Conservation (phyloP, 2,113 vertebrate genomes). For the Aptenodytes forsteri region DNA sequence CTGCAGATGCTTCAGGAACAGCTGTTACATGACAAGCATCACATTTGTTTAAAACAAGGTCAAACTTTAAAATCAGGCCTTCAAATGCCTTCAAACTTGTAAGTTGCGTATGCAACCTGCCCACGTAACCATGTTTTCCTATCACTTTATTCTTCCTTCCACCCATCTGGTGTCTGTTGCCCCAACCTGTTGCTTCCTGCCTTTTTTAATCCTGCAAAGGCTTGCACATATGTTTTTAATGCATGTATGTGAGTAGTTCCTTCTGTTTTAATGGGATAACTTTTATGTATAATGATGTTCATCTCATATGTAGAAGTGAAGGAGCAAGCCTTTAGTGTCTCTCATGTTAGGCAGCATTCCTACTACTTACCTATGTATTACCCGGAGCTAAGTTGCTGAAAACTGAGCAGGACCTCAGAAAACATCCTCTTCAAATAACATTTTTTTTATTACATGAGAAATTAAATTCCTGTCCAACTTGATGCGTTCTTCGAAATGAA, state of each 20-base stretch:
- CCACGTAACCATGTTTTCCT: not conserved
- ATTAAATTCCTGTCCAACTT: not conserved
- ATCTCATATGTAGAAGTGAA: not conserved
- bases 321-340: not conserved
- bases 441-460: not conserved
- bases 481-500: not conserved
- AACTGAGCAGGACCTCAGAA: not conserved
- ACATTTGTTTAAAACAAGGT: not conserved
- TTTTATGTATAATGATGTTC: not conserved
- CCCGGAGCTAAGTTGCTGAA: not conserved
- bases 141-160: not conserved
- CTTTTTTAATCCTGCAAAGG: conserved; percentile 18
- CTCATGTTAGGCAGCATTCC: not conserved
- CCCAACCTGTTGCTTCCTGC: conserved; percentile 37
- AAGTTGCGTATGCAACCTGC: not conserved
- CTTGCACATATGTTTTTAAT: not conserved
- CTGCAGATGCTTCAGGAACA: not conserved
- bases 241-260: not conserved
- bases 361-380: not conserved
- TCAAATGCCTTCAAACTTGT: not conserved
- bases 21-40: not conserved
- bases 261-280: not conserved
- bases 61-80: not conserved
- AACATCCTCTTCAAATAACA: not conserved
- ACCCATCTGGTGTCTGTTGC: not conserved